A percentile compares a stretch with the other conserved stretches of the same genome.
Evolutionary conservation across 2,113 vertebrate species (phyloP).

Genomic region (Apteryx mantelli): DNA sequence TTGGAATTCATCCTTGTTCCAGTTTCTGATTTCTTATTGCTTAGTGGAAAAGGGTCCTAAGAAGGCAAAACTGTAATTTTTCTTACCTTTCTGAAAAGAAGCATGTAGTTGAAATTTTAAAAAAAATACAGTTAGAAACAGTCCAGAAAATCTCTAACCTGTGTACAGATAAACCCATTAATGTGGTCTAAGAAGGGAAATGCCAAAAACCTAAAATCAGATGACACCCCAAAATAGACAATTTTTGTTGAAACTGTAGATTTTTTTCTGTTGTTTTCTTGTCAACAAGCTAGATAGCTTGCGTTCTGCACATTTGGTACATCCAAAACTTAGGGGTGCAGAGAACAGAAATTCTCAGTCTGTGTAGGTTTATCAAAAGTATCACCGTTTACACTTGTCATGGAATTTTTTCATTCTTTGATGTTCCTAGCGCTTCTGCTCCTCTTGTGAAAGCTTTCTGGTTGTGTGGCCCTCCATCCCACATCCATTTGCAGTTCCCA

Average conservation of each 20-base stretch:
- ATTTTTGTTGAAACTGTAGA: background rate
- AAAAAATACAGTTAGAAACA: background rate
- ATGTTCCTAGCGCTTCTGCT: background rate
- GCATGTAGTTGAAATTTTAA: background rate
- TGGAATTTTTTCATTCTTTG: background rate
- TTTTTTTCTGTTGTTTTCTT: background rate
- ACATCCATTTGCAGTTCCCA: background rate
- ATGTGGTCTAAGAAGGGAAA: background rate
- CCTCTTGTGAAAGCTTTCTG: background rate
- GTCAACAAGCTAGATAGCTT: background rate
- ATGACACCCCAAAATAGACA: background rate
- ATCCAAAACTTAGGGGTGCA: background rate
- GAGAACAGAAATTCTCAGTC: background rate
- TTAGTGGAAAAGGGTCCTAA: background rate
- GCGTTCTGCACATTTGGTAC: background rate
- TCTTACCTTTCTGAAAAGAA: background rate
- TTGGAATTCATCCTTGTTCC: background rate
- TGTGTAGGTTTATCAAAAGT: background rate
- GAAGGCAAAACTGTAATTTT: background rate
- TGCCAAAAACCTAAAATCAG: background rate
- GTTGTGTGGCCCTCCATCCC: background rate
- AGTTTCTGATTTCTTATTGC: background rate
- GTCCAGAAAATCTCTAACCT: background rate
- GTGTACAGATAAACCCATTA: background rate
- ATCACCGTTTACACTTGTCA: background rate